These are phyloP conservation scores for Rhinella marina DNA, from an alignment of 2,797 vertebrate species.

Conservation along the genomic window DNA sequence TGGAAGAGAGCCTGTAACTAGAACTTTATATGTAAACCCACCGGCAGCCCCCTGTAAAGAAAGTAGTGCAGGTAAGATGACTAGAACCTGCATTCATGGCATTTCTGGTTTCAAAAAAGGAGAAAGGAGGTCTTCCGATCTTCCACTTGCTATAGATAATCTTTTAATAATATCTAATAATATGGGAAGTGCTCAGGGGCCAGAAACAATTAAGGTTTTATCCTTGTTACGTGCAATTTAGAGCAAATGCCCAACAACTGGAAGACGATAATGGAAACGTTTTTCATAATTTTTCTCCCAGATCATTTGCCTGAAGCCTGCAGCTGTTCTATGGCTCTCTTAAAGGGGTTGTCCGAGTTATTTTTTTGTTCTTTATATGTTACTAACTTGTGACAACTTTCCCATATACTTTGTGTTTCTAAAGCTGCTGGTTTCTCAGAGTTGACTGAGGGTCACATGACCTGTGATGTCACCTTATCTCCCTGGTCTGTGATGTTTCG, in stretches of 20 bases:
- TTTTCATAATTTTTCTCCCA: neutral
- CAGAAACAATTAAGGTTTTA: slow-evolving; percentile 8
- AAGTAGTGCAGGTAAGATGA: neutral
- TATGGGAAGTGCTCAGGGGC: slow-evolving; percentile 1
- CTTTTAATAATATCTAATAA: slow-evolving; percentile 4
- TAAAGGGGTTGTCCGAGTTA: neutral
- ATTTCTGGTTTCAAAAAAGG: neutral
- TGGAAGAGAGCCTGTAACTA: neutral
- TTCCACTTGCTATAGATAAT: neutral
- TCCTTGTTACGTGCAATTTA: neutral
- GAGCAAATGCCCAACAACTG: neutral
- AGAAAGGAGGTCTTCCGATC: neutral
- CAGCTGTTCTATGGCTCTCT: neutral
- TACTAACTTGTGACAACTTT: too few species aligned
- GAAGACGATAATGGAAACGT: neutral
- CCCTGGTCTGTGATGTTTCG: too few species aligned
- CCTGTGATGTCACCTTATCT: too few species aligned
- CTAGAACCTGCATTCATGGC: neutral
- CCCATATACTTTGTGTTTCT: too few species aligned
- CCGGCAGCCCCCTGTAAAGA: neutral
- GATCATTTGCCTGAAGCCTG: neutral
- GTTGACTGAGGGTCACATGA: too few species aligned
- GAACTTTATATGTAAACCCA: neutral
- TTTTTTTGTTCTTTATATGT: too few species aligned
- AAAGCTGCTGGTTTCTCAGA: too few species aligned